These are phyloP conservation scores for Microcebus ravelobensis DNA, from an alignment of 2,113 vertebrate species.

Conservation along the genomic window DNA sequence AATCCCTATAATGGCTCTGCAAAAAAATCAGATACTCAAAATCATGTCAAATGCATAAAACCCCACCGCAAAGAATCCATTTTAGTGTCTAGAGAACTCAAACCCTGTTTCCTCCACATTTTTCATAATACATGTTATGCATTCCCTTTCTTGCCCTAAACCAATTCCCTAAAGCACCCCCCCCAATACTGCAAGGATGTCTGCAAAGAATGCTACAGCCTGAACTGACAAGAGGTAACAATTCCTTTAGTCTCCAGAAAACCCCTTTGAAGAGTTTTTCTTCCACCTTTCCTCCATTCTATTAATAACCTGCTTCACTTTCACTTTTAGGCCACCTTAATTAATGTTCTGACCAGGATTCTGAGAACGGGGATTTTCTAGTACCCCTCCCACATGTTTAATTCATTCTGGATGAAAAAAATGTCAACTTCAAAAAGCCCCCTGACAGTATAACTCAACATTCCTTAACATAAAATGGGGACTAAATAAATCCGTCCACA, in stretches of 20 bases:
- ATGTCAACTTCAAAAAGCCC: conserved; percentile 61
- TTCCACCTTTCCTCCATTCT: conserved; percentile 56
- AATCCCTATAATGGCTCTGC: neutral
- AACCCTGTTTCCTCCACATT: conserved; percentile 1
- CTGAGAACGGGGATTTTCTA: neutral
- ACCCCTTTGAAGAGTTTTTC: conserved; percentile 70
- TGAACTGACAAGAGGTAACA: conserved; percentile 57
- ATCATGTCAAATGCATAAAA: conserved; percentile 25
- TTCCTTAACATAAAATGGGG: conserved; percentile 71
- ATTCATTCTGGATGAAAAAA: conserved; percentile 43
- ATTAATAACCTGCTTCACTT: conserved; percentile 70
- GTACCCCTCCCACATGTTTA: neutral
- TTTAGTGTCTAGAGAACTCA: neutral
- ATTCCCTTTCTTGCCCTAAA: conserved; percentile 32
- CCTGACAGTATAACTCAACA: neutral
- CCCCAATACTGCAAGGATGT: conserved; percentile 69
- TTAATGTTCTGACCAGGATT: neutral
- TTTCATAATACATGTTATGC: conserved; percentile 30
- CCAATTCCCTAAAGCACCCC: neutral
- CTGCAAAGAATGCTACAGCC: conserved; percentile 59
- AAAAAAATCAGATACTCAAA: conserved; percentile 5
- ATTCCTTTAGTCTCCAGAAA: conserved; percentile 69
- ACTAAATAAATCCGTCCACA: neutral
- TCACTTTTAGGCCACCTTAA: conserved; percentile 64
- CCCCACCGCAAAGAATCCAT: neutral